Conservation (phyloP, 2,888 invertebrate genomes). For the Siphlonurus alternatus region DNA sequence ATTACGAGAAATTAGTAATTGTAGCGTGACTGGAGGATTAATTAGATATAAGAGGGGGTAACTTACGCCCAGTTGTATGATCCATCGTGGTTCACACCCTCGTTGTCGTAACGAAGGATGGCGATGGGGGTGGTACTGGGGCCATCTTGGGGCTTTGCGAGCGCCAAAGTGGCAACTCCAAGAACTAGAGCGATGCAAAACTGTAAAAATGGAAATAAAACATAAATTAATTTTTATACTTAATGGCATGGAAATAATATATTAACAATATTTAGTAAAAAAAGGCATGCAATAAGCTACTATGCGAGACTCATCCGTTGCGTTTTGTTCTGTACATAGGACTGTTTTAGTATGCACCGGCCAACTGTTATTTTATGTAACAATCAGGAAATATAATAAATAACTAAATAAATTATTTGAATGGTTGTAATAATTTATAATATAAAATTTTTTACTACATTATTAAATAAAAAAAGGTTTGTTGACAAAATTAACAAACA, state of each 20-base stretch:
- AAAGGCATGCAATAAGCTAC: no score
- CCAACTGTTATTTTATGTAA: no score
- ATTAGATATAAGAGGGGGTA: neutral
- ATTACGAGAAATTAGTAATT: neutral
- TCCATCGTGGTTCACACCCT: conserved; percentile 44
- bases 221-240: neutral
- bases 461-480: no score
- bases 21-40: neutral
- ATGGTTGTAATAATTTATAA: no score
- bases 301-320: no score
- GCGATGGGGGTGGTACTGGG: conserved; percentile 33
- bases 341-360: no score
- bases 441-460: no score
- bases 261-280: no score
- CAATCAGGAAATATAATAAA: no score
- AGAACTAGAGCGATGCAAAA: conserved; percentile 12
- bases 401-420: no score
- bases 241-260: neutral
- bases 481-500: no score
- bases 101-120: conserved; percentile 39
- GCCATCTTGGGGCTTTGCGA: conserved; percentile 17
- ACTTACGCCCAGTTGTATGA: conserved; percentile 37
- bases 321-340: no score
- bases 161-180: conserved; percentile 11
- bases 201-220: conserved; percentile 8